Percentiles rank a stretch among this genome's conserved stretches.
Conservation (phyloP, 2,888 invertebrate species). For the Caenorhabditis doughertyi region DNA sequence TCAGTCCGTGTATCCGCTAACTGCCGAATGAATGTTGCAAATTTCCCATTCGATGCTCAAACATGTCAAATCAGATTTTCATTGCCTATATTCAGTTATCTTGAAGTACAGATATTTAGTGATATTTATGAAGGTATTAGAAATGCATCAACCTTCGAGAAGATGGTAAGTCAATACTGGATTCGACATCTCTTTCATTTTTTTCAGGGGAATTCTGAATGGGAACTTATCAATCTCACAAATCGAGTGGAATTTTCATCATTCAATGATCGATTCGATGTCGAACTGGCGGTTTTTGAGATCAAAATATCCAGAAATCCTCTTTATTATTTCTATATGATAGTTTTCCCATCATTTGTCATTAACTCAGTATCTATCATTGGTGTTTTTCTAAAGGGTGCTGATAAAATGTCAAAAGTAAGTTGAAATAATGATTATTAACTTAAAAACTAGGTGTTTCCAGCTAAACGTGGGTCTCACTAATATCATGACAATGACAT, state of each 20-base stretch:
- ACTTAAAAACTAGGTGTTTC: not conserved
- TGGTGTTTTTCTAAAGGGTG: slow-evolving; percentile 49
- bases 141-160: not conserved
- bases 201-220: slow-evolving; percentile 43
- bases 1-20: slow-evolving; percentile 30
- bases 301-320: slow-evolving; percentile 54
- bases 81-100: slow-evolving; percentile 30
- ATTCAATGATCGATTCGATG: slow-evolving; percentile 6
- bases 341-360: slow-evolving; percentile 59
- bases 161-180: slow-evolving; percentile 47
- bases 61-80: slow-evolving; percentile 46
- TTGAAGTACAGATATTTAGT: slow-evolving; percentile 33
- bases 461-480: slow-evolving; percentile 59
- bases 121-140: slow-evolving; percentile 38
- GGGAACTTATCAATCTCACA: slow-evolving; percentile 21
- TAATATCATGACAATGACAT: slow-evolving; percentile 66
- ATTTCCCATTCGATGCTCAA: slow-evolving; percentile 58
- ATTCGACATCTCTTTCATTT: too few relatives aligned
- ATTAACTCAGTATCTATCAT: slow-evolving; percentile 56
- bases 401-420: slow-evolving; percentile 63
- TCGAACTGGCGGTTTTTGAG: slow-evolving; percentile 38
- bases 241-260: slow-evolving; percentile 28
- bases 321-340: slow-evolving; percentile 62
- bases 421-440: not conserved
- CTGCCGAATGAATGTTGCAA: slow-evolving; percentile 50